Evolutionary conservation across 2,888 invertebrate genomes (phyloP).

Genomic region (Syritta pipiens): DNA sequence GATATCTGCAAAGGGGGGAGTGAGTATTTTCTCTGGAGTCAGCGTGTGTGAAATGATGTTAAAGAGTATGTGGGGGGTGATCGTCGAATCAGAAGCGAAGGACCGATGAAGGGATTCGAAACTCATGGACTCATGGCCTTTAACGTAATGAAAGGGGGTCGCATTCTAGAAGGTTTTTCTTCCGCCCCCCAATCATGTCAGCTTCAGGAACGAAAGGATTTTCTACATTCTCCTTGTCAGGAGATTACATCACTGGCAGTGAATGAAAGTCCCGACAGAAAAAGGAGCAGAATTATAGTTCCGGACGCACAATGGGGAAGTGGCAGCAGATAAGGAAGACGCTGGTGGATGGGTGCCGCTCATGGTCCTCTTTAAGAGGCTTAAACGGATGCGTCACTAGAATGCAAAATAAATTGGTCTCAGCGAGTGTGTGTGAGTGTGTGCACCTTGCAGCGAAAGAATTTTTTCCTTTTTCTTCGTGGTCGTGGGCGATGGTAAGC

Average conservation of each 20-base stretch:
- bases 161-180: neutral
- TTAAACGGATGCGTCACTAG: slow-evolving; percentile 9
- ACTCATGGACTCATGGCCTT: neutral
- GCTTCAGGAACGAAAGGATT: neutral
- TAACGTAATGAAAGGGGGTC: slow-evolving; percentile 4
- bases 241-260: slow-evolving; percentile 17
- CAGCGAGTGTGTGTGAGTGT: neutral
- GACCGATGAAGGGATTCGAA: neutral
- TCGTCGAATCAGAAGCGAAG: too few relatives aligned
- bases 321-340: too few relatives aligned
- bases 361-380: too few relatives aligned
- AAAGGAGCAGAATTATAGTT: slow-evolving; percentile 5
- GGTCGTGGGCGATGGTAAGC: neutral
- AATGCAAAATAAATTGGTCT: neutral
- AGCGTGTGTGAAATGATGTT: neutral
- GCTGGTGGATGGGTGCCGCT: too few relatives aligned
- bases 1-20: neutral
- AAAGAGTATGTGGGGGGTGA: too few relatives aligned
- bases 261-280: neutral
- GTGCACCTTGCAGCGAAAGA: neutral
- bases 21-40: neutral
- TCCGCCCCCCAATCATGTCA: neutral
- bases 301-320: neutral
- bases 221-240: slow-evolving; percentile 5
- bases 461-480: neutral